Evolutionary conservation across 2,113 vertebrate species (phyloP).

Genomic region (Seriola dumerili): DNA sequence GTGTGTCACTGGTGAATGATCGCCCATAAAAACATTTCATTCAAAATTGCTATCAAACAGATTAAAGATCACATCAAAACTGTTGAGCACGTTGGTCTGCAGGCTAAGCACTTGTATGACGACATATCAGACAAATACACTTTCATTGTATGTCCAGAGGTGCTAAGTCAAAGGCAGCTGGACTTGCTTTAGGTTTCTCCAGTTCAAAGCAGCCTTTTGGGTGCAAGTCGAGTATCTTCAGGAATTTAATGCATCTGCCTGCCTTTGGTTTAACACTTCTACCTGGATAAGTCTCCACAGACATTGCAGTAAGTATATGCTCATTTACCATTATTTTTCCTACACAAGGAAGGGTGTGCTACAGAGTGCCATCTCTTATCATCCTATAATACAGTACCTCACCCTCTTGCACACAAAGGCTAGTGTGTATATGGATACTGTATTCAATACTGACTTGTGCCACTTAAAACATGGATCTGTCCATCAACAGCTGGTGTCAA

Average conservation of each 20-base stretch:
- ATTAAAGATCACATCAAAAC: background rate
- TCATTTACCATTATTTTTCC: background rate
- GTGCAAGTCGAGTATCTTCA: background rate
- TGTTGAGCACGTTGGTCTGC: background rate
- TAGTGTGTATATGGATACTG: background rate
- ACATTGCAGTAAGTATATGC: background rate
- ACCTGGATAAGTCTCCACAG: background rate
- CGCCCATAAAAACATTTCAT: background rate
- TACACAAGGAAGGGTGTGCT: background rate
- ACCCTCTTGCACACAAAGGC: background rate
- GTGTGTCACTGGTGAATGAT: background rate
- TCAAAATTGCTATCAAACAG: background rate
- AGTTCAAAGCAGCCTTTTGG: background rate
- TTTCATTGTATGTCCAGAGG: background rate
- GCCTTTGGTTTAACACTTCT: background rate
- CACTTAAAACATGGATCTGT: background rate
- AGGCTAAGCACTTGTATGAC: background rate
- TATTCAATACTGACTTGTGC: background rate
- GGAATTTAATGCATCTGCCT: background rate
- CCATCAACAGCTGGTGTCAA: background rate
- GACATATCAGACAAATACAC: background rate
- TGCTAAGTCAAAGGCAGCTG: background rate
- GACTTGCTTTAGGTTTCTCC: background rate
- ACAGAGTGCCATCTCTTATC: background rate
- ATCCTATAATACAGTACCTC: background rate